Conservation (phyloP, 2,113 vertebrate genomes). For the Geococcyx californianus region DNA sequence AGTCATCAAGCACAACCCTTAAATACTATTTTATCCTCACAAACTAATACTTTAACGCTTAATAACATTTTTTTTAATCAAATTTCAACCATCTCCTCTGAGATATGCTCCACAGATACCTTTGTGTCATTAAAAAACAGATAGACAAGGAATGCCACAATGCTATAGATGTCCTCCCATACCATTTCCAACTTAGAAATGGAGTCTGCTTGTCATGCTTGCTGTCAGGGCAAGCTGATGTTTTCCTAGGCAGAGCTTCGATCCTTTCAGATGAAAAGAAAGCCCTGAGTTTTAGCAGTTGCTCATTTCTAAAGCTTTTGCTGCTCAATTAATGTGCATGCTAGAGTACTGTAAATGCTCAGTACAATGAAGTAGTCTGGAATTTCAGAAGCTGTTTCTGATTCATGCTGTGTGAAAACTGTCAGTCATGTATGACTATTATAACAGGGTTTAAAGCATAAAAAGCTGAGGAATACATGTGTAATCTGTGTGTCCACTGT, state of each 20-base stretch:
- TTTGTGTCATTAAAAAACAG: neutral
- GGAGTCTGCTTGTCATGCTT: neutral
- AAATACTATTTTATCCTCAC: neutral
- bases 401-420: neutral
- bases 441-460: neutral
- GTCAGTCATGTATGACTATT: neutral
- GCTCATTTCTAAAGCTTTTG: neutral
- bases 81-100: neutral
- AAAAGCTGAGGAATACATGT: neutral
- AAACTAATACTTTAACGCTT: neutral
- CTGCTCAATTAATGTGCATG: neutral
- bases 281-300: neutral
- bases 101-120: neutral
- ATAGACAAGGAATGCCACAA: neutral
- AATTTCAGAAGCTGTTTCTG: neutral
- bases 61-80: neutral
- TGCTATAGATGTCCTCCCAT: neutral
- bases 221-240: neutral
- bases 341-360: neutral
- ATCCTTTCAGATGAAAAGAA: neutral
- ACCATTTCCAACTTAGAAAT: neutral
- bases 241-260: neutral
- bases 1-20: neutral
- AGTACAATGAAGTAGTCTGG: neutral
- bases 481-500: neutral